Evolutionary conservation across 2,888 invertebrate species (phyloP), one percentile per base, ranked within the genome.

Genomic region (Altica lythri): DNA sequence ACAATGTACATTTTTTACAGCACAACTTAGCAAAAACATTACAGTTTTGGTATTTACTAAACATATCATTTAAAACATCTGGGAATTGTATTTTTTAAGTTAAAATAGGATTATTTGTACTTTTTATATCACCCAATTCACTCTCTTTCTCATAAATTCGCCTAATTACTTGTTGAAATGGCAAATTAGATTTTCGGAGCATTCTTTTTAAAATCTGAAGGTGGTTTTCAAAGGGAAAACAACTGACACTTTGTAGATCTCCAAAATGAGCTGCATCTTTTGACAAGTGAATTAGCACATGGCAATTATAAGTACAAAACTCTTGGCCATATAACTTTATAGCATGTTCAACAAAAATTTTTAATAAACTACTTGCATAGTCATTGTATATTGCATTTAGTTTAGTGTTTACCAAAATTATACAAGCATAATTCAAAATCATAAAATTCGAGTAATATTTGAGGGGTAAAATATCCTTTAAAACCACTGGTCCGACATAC

Each of bases 351-450:
- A 47, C 35, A 47, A 49, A 49, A 5, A 40, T 4, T 34, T 17
- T 19, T 12, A 60, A 35, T 5, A 60, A 25, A 12, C 53, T 42
- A 38, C 51, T 19, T 19, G 61, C 61, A 54, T 57, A 59, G 4
- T 37, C 35, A 52, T 57, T 59, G 30, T 47, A 52, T 4, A 44
- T 9, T 19, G 43, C 12, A 50, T 60, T 58, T 13, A 60, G 50
- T 4, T 42, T 10, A 47, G 38, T 18, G 40, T 10, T 13, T n/a
- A 56, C 12, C 14, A 62, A 47, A 40, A 62, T 61, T 12, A 51
- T 55, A n/a, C 61, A 29, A 12, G 34, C 60, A 57, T 48, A 60
- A 35, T 57, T 57, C 22, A 61, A 32, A 17, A 62, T 16, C 53
- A 62, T 22, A 22, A 62, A 59, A 45, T 62, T 59, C 30, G 44